These are phyloP conservation scores for Coilia nasus DNA, from an alignment of 2,797 vertebrate species.

Conservation along the genomic window DNA sequence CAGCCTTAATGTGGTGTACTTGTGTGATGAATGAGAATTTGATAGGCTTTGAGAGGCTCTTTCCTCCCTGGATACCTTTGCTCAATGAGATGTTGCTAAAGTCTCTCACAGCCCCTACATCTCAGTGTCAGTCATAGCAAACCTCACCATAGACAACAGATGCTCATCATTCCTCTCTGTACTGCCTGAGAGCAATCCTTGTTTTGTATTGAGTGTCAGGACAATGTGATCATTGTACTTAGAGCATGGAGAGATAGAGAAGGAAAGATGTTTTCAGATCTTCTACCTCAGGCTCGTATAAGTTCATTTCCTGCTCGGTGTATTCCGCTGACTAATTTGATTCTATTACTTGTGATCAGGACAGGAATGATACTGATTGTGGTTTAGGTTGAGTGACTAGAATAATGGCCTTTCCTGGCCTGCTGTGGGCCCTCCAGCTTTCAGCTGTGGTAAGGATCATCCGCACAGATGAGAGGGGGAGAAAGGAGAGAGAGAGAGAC, in stretches of 20 bases:
- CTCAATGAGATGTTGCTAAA: not conserved
- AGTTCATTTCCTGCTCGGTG: slow-evolving; percentile 57
- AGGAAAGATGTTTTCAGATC: slow-evolving; percentile 44
- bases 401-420: slow-evolving; percentile 57
- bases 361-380: slow-evolving; percentile 59
- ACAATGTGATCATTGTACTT: slow-evolving; percentile 58
- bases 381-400: slow-evolving; percentile 57
- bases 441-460: slow-evolving; percentile 5
- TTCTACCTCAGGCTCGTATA: slow-evolving; percentile 46
- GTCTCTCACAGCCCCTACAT: not conserved
- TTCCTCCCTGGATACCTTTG: not conserved
- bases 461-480: not conserved
- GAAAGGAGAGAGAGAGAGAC: not conserved
- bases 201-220: slow-evolving; percentile 44
- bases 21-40: too few species aligned
- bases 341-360: slow-evolving; percentile 63
- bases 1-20: too few species aligned
- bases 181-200: not conserved
- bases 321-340: slow-evolving; percentile 61
- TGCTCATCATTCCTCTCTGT: not conserved
- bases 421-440: slow-evolving; percentile 26
- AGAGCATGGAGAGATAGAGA: not conserved
- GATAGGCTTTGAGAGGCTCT: not conserved
- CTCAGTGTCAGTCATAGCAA: not conserved
- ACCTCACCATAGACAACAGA: not conserved